Evolutionary conservation across 2,113 vertebrate genomes (phyloP).

Genomic region (Numida meleagris): DNA sequence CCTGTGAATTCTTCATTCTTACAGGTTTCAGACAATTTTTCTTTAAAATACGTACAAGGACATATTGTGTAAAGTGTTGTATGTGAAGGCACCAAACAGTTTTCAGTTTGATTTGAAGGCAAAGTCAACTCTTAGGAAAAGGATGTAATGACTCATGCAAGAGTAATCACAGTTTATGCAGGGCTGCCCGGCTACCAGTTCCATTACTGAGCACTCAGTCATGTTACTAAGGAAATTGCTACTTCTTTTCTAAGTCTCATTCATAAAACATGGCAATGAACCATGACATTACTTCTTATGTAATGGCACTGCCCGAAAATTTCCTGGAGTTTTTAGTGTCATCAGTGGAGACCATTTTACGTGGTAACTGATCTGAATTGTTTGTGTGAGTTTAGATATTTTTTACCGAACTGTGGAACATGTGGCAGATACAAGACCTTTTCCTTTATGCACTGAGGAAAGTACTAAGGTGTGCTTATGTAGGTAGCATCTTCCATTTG

Average conservation of each 20-base stretch:
- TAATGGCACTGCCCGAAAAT: not conserved
- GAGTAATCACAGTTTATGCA: not conserved
- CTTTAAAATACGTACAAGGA: not conserved
- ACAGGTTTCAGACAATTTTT: not conserved
- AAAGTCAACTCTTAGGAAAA: not conserved
- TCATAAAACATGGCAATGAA: conserved; percentile 33
- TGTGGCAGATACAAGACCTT: not conserved
- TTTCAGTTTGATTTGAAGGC: not conserved
- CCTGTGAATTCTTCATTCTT: not conserved
- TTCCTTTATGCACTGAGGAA: not conserved
- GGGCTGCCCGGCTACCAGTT: not conserved
- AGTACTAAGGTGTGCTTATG: not conserved
- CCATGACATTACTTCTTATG: conserved; percentile 8
- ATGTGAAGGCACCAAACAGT: not conserved
- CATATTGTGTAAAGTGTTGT: not conserved
- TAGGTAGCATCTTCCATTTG: not conserved
- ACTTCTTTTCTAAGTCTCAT: conserved; percentile 34
- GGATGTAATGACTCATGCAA: conserved; percentile 20
- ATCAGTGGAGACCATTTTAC: not conserved
- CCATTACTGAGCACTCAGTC: not conserved
- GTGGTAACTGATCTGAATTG: not conserved
- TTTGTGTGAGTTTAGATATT: not conserved
- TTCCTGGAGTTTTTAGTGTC: not conserved
- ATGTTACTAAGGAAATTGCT: conserved; percentile 33
- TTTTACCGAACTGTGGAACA: not conserved